Conservation (phyloP, 1,140 invertebrate genomes). For the Tetramorium simillimum region DNA sequence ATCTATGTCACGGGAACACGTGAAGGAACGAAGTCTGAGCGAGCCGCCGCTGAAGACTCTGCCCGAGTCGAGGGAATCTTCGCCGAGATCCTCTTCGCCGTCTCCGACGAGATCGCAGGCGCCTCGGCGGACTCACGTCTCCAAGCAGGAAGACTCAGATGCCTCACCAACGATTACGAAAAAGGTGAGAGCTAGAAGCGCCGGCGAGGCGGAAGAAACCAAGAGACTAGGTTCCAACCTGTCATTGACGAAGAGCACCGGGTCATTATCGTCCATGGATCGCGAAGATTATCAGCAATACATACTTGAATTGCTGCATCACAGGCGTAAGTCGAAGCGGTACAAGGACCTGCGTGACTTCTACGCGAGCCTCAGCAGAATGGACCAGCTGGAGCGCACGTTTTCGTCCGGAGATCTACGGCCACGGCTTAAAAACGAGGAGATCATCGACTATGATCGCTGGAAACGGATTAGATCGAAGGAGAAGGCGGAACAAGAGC, state of each 20-base stretch:
- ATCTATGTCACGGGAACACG: slow-evolving; percentile 50
- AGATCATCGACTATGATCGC: slow-evolving; percentile 94
- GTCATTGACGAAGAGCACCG: slow-evolving; percentile 82
- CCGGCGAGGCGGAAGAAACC: slow-evolving; percentile 85
- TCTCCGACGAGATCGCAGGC: slow-evolving; percentile 88
- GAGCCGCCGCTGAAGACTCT: slow-evolving; percentile 83
- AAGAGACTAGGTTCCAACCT: slow-evolving; percentile 79
- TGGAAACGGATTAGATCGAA: slow-evolving; percentile 93
- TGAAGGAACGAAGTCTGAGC: slow-evolving; percentile 84
- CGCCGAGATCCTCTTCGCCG: slow-evolving; percentile 84
- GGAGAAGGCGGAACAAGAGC: slow-evolving; percentile 93
- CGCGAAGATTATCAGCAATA: slow-evolving; percentile 89
- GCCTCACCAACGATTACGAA: slow-evolving; percentile 64
- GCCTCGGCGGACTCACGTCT: slow-evolving; percentile 87
- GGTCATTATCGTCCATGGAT: slow-evolving; percentile 83
- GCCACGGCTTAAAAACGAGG: slow-evolving; percentile 89
- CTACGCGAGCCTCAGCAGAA: slow-evolving; percentile 94
- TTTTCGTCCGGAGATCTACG: slow-evolving; percentile 90
- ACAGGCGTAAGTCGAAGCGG: slow-evolving; percentile 90
- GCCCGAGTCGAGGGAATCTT: slow-evolving; percentile 67
- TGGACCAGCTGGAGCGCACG: slow-evolving; percentile 92
- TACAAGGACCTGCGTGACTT: slow-evolving; percentile 95
- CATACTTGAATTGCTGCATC: slow-evolving; percentile 90
- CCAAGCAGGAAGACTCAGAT: slow-evolving; percentile 77
- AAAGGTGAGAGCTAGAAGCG: slow-evolving; percentile 87